A percentile compares a stretch with the other conserved stretches of the same genome.
These are phyloP conservation scores for Labeo calbasu DNA, from an alignment of 2,797 vertebrate species.

Conservation along the genomic window DNA sequence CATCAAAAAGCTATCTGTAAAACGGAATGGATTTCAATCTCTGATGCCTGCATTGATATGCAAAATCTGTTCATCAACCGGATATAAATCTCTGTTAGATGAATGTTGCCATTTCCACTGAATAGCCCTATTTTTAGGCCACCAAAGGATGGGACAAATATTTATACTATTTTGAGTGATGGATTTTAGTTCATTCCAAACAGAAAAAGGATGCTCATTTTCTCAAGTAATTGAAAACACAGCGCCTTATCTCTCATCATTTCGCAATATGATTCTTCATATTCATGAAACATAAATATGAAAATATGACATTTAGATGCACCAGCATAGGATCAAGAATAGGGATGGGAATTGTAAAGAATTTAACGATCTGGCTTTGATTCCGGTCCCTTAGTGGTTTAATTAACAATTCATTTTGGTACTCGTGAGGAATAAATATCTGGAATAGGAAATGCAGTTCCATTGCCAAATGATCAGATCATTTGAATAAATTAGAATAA, in stretches of 20 bases:
- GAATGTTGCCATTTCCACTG: conserved; percentile 48
- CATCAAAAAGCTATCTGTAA: conserved; percentile 76
- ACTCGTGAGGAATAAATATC: not conserved
- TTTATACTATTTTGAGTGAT: conserved; percentile 30
- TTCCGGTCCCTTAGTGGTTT: not conserved
- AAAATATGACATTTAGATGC: conserved; percentile 34
- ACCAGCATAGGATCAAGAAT: conserved; percentile 6
- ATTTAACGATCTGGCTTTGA: not conserved
- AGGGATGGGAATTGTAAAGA: not conserved
- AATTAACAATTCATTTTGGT: not conserved
- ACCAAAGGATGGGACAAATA: conserved; percentile 37
- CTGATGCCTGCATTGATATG: conserved; percentile 74
- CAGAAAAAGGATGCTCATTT: conserved; percentile 15
- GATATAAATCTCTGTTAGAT: conserved; percentile 57
- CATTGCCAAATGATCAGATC: not conserved
- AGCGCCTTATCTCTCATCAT: not conserved
- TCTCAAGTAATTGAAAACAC: conserved; percentile 8
- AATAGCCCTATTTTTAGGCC: conserved; percentile 53
- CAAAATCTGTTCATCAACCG: conserved; percentile 69
- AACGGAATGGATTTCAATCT: conserved; percentile 76
- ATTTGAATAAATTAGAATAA: conserved; percentile 1
- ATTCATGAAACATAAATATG: conserved; percentile 28
- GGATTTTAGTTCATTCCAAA: conserved; percentile 5
- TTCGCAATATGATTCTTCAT: not conserved
- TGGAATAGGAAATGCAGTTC: not conserved